Evolutionary conservation across 2,113 vertebrate species (phyloP).

Genomic region (Brienomyrus brachyistius): DNA sequence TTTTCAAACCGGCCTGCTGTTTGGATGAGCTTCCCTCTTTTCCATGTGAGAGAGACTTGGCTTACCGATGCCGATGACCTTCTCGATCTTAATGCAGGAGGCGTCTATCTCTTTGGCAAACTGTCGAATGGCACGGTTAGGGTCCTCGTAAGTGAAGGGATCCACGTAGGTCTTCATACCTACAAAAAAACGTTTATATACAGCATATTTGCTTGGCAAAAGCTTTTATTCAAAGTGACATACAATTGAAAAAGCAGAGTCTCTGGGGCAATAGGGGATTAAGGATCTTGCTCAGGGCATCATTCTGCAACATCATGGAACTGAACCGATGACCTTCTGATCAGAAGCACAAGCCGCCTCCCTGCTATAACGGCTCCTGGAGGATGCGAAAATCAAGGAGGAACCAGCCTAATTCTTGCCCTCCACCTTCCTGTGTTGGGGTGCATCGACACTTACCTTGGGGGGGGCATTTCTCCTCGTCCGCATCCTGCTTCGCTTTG

Average conservation of each 20-base stretch:
- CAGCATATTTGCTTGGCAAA: background rate
- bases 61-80: conserved; percentile 95
- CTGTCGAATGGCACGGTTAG: conserved; percentile 93
- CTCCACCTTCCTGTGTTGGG: background rate
- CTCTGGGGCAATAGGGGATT: background rate
- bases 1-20: background rate
- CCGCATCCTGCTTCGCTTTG: conserved; percentile 92
- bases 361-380: background rate
- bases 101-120: conserved; percentile 98
- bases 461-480: conserved; percentile 90
- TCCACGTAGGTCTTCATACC: conserved; percentile 96
- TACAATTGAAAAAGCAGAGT: background rate
- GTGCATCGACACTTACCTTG: conserved; percentile 67
- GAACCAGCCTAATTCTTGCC: background rate
- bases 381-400: background rate
- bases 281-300: background rate
- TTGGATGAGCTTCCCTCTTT: background rate
- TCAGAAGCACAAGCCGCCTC: background rate
- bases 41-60: background rate
- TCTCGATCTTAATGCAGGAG: conserved; percentile 97
- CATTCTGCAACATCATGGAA: background rate
- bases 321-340: background rate
- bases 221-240: background rate
- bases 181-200: conserved; percentile 32
- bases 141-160: conserved; percentile 96